These are phyloP conservation scores for Remorina albescens DNA, from an alignment of 2,797 vertebrate species.

Conservation along the genomic window DNA sequence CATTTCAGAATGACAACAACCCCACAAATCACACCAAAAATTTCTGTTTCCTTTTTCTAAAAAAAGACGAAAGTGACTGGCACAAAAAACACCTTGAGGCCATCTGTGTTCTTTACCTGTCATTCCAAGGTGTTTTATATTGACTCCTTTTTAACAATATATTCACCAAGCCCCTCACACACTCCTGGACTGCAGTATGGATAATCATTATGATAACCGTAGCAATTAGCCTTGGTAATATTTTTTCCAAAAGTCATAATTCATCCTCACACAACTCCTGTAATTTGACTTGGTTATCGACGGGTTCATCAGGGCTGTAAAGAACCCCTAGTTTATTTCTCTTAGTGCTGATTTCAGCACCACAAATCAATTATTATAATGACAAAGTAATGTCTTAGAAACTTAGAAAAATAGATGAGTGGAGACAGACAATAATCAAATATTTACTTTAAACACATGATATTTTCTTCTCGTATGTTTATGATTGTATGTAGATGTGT, in stretches of 20 bases:
- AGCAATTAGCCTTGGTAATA: slow-evolving; percentile 79
- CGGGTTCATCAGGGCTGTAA: slow-evolving; percentile 41
- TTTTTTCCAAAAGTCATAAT: slow-evolving; percentile 77
- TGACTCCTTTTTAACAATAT: slow-evolving; percentile 73
- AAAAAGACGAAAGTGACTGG: slow-evolving; percentile 77
- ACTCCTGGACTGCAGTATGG: slow-evolving; percentile 60
- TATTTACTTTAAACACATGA: background rate
- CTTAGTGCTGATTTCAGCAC: slow-evolving; percentile 12
- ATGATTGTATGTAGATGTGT: background rate
- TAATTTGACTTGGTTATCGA: slow-evolving; percentile 62
- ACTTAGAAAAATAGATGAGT: background rate
- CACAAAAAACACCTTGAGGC: slow-evolving; percentile 78
- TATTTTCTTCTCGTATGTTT: background rate
- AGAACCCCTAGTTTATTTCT: slow-evolving; percentile 7
- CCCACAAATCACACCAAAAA: slow-evolving; percentile 76
- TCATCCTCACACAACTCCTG: slow-evolving; percentile 51
- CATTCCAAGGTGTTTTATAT: slow-evolving; percentile 83
- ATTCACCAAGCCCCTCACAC: slow-evolving; percentile 37
- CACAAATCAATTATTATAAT: background rate
- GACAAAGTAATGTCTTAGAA: background rate
- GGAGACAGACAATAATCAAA: background rate
- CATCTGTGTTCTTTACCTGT: slow-evolving; percentile 82
- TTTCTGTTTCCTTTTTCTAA: slow-evolving; percentile 77
- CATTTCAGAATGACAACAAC: slow-evolving; percentile 77
- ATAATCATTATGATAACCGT: slow-evolving; percentile 80